Percentiles rank a stretch among this genome's conserved stretches.
Evolutionary conservation across 2,888 invertebrate species (phyloP).

Genomic region (Drosophila hamatofila): DNA sequence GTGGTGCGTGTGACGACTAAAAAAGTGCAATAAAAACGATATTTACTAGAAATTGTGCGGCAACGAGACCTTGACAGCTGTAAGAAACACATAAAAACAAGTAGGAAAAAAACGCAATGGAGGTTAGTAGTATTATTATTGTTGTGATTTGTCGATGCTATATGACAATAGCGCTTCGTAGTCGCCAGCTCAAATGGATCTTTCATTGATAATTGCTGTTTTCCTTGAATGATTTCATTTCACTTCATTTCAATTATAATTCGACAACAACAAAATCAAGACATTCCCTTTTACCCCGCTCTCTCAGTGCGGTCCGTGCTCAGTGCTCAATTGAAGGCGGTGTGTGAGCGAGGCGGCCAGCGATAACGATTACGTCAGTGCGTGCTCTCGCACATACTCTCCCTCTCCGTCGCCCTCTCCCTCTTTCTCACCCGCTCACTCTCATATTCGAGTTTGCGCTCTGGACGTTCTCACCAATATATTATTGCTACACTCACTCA

Average conservation of each 20-base stretch:
- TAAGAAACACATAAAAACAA: slow-evolving; percentile 40
- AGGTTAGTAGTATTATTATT: slow-evolving; percentile 68
- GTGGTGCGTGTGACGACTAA: slow-evolving; percentile 63
- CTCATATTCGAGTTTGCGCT: slow-evolving; percentile 62
- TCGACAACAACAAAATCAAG: slow-evolving; percentile 58
- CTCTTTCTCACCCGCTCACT: neutral
- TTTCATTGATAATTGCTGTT: slow-evolving; percentile 70
- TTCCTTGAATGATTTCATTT: slow-evolving; percentile 79
- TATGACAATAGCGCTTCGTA: slow-evolving; percentile 24
- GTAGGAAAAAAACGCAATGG: slow-evolving; percentile 61
- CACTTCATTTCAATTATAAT: slow-evolving; percentile 63
- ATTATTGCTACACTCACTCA: slow-evolving; percentile 12
- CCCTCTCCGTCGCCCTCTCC: slow-evolving; percentile 7
- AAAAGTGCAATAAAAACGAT: slow-evolving; percentile 49
- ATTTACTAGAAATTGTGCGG: slow-evolving; percentile 48
- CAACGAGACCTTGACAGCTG: slow-evolving; percentile 47
- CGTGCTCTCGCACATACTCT: slow-evolving; percentile 33
- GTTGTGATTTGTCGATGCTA: slow-evolving; percentile 32
- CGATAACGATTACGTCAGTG: slow-evolving; percentile 76
- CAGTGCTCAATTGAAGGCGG: slow-evolving; percentile 45
- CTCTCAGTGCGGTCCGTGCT: slow-evolving; percentile 21
- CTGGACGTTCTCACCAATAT: slow-evolving; percentile 28
- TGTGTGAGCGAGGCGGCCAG: slow-evolving; percentile 38
- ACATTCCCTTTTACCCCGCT: slow-evolving; percentile 30
- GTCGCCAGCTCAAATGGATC: slow-evolving; percentile 39